Evolutionary conservation across 2,888 invertebrate species (phyloP).

Genomic region (Clusia tigrina): DNA sequence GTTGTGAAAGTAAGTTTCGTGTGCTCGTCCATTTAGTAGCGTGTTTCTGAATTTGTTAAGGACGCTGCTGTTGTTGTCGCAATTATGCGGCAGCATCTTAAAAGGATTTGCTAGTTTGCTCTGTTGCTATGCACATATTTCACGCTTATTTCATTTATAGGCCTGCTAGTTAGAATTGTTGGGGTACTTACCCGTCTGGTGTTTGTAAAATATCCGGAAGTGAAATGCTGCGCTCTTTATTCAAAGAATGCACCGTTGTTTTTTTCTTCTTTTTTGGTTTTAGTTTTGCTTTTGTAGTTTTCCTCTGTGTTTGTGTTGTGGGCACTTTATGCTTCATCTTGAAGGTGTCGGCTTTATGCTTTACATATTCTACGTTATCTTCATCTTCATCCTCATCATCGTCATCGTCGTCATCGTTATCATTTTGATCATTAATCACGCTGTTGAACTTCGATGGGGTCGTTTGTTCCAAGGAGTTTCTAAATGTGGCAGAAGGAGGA

Average conservation of each 20-base stretch:
- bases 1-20: neutral
- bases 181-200: conserved; percentile 18
- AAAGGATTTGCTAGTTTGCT: conserved; percentile 16
- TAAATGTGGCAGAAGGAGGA: neutral
- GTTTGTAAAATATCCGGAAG: conserved; percentile 48
- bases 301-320: conserved; percentile 21
- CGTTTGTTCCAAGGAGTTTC: conserved; percentile 8
- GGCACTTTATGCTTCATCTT: neutral
- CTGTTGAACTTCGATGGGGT: conserved; percentile 11
- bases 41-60: conserved; percentile 11
- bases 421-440: neutral
- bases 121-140: conserved; percentile 16
- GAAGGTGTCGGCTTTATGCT: neutral
- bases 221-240: conserved; percentile 45
- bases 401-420: conserved; percentile 6
- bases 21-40: neutral
- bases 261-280: no score
- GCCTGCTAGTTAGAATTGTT: no score
- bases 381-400: neutral
- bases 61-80: conserved; percentile 15
- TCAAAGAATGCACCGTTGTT: conserved; percentile 3
- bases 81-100: conserved; percentile 19
- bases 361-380: no score
- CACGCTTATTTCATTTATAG: conserved; percentile 1
- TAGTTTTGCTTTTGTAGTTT: conserved; percentile 18